Conservation (phyloP, 2,797 vertebrate species). For the Enteromius thamalakanensis region DNA sequence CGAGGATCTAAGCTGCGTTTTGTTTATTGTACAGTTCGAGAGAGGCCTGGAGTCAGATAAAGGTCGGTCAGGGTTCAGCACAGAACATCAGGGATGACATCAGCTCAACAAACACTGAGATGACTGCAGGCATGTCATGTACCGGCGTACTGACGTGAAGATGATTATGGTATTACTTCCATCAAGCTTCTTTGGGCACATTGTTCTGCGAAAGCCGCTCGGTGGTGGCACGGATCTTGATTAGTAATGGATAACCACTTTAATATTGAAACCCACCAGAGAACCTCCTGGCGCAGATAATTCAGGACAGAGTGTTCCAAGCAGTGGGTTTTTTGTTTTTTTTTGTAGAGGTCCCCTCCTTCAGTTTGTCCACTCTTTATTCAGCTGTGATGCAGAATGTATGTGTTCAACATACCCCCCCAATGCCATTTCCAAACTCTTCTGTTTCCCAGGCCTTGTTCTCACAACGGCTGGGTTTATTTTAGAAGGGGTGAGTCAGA, state of each 20-base stretch:
- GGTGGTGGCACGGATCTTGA: conserved; percentile 55
- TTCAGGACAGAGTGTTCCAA: conserved; percentile 65
- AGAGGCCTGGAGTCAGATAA: conserved; percentile 63
- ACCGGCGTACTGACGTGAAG: conserved; percentile 54
- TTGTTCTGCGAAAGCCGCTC: conserved; percentile 59
- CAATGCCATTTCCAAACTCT: conserved; percentile 69
- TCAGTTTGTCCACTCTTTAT: conserved; percentile 60
- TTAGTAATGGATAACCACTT: conserved; percentile 55
- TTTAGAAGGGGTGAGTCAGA: conserved; percentile 82
- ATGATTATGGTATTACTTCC: conserved; percentile 59
- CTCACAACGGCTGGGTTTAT: conserved; percentile 83
- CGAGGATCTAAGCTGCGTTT: conserved; percentile 61
- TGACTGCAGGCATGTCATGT: conserved; percentile 62
- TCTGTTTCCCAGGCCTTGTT: conserved; percentile 82
- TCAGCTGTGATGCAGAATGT: conserved; percentile 2
- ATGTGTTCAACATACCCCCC: conserved; percentile 52
- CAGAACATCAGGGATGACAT: conserved; percentile 53
- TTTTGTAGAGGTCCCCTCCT: conserved; percentile 62
- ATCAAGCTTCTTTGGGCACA: conserved; percentile 60
- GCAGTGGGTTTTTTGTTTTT: conserved; percentile 25
- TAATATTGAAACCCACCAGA: conserved; percentile 62
- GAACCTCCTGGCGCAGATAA: conserved; percentile 48
- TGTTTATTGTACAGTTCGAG: conserved; percentile 70
- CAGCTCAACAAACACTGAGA: conserved; percentile 59
- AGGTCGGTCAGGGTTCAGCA: conserved; percentile 64